Conservation (phyloP, 2,113 vertebrate species). For the Lucifuga dentata region DNA sequence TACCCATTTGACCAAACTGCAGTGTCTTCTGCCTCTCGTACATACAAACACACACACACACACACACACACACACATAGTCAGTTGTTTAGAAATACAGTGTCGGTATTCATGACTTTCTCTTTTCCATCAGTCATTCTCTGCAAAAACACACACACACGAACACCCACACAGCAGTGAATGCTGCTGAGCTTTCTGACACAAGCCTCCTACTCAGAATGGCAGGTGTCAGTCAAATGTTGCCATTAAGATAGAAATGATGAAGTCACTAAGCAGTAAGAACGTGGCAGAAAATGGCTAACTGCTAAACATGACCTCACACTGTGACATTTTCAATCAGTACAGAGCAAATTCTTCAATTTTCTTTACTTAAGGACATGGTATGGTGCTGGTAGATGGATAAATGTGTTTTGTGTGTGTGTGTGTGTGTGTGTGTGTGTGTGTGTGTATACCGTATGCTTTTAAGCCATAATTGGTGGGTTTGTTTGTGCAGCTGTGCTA, state of each 20-base stretch:
- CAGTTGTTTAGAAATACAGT: too few species aligned
- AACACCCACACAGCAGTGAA: neutral
- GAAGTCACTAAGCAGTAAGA: slow-evolving; percentile 22
- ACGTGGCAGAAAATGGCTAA: slow-evolving; percentile 1
- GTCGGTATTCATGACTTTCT: neutral
- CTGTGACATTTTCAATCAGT: slow-evolving; percentile 35
- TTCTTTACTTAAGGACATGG: neutral
- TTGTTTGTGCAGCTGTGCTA: slow-evolving; percentile 34
- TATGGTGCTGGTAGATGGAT: neutral
- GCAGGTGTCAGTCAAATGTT: slow-evolving; percentile 59
- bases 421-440: too few species aligned
- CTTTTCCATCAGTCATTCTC: neutral
- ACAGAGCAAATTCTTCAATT: slow-evolving; percentile 7
- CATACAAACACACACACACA: too few species aligned
- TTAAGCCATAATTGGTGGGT: slow-evolving; percentile 32
- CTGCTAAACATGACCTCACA: neutral
- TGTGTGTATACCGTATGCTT: slow-evolving; percentile 23
- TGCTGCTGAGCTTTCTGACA: slow-evolving; percentile 11
- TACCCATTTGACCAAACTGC: neutral
- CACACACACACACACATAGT: neutral
- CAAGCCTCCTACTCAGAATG: slow-evolving; percentile 21
- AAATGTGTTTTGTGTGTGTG: too few species aligned
- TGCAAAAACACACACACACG: neutral
- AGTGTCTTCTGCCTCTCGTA: too few species aligned
- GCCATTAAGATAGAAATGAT: slow-evolving; percentile 50